Evolutionary conservation across 64 coral and sea anemone species (phyloP), one percentile per base, ranked within the genome.

Genomic region (Anthopleura sola): DNA sequence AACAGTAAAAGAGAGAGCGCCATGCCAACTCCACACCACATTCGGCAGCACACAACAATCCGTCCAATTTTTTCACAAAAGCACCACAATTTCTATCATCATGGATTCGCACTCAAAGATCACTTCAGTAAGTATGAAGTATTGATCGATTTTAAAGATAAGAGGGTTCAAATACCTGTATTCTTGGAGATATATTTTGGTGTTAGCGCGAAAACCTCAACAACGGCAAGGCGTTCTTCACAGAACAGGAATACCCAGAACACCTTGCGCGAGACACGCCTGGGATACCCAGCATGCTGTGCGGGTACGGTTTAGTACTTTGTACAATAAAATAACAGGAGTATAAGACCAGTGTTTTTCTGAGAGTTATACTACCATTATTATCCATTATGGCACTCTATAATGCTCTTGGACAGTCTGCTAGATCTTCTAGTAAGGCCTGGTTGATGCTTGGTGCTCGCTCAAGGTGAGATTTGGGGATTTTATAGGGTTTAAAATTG

Each of bases 181-280:
- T 36, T 79, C 47, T 79, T 10, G 76, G 76, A 17, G 15, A 0
- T 79, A 12, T 79, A n/a, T 40, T 79, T 79, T 37, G 76, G 39
- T 24, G 76, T 18, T 33, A 3, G 76, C 38, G 76, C 34, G 44
- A 48, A 40, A 47, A 79, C 20, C 24, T 44, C 76, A 44, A 79
- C 76, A 46, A 79, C 76, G 76, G 76, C 76, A 79, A 79, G 76
- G 76, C 76, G 76, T 79, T 79, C 76, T 79, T 79, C 76, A 79
- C 76, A 79, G 19, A 44, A 37, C 3, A 44, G 19, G 76, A 79
- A 23, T 48, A 48, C 9, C 76, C 76, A 79, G 18, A 3, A 79
- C 21, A 0, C 76, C 3, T 23, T 24, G 37, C 76, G 76, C 37
- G 0, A 79, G 76, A 48, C 76, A 79, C 76, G 37, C 76, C 76